phyloP scores from a whole-genome alignment of 2,888 invertebrate species.

The Eristalis intricaria region DNA sequence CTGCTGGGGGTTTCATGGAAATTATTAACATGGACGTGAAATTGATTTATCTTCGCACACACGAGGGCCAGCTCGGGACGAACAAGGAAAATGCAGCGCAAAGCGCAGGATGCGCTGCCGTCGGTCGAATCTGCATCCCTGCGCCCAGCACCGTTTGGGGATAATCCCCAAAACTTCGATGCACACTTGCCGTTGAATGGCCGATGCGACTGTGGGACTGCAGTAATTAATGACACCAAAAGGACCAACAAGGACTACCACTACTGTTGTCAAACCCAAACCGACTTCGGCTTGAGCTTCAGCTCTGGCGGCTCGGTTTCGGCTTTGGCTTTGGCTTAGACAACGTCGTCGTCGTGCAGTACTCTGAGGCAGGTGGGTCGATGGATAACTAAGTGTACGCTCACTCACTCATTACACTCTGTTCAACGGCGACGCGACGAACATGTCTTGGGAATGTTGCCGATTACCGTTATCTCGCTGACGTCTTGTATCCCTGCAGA shows the following conservation, averaged over 20 bases:
- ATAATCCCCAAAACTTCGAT: constrained; percentile 43
- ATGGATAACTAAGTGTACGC: constrained; percentile 1
- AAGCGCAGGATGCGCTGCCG: constrained; percentile 41
- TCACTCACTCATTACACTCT: constrained; percentile 57
- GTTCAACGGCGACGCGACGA: constrained; percentile 51
- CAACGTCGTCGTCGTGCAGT: neutral
- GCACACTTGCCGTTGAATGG: constrained; percentile 25
- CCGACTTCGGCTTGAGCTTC: neutral
- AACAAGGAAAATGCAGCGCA: constrained; percentile 41
- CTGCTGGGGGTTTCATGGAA: constrained; percentile 26
- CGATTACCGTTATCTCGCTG: constrained; percentile 69
- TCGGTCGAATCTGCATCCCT: neutral
- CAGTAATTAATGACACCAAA: constrained; percentile 42
- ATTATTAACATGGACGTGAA: constrained; percentile 69
- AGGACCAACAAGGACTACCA: constrained; percentile 30
- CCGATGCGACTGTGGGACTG: neutral
- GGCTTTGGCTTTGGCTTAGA: neutral
- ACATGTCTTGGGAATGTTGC: constrained; percentile 66
- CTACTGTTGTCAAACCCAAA: constrained; percentile 19
- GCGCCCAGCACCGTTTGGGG: constrained; percentile 3
- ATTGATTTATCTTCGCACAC: constrained; percentile 62
- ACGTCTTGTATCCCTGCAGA: constrained; percentile 57
- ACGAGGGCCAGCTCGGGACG: constrained; percentile 23
- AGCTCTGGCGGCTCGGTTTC: neutral
- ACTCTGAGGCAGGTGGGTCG: neutral